A percentile compares a stretch with the other conserved stretches of the same genome.
These are phyloP conservation scores for Sinocyclocheilus anshuiensis DNA, from an alignment of 2,113 vertebrate genomes.

Conservation along the genomic window DNA sequence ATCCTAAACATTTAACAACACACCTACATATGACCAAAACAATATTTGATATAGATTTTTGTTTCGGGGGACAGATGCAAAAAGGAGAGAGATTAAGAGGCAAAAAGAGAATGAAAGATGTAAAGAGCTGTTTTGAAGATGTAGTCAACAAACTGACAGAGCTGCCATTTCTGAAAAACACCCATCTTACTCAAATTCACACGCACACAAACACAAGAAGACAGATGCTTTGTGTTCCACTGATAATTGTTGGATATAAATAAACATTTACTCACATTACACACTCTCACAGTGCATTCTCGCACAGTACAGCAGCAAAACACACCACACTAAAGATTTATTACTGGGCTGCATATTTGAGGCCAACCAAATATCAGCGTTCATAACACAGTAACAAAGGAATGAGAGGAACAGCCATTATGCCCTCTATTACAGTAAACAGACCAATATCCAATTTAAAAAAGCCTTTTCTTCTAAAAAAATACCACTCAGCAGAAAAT, in stretches of 20 bases:
- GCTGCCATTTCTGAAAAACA: conserved; percentile 1
- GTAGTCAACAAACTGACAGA: conserved; percentile 24
- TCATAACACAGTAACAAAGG: conserved; percentile 8
- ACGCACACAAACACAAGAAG: not conserved
- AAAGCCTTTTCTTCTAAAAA: not conserved
- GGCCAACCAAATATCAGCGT: conserved; percentile 12
- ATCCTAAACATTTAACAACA: not conserved
- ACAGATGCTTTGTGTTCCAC: not conserved
- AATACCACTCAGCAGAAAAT: not conserved
- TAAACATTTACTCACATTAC: conserved; percentile 19
- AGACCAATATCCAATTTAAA: conserved; percentile 18
- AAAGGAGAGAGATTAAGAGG: not conserved
- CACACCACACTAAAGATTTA: not conserved
- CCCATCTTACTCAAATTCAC: not conserved
- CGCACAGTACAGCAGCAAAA: not conserved
- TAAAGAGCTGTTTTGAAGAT: not conserved
- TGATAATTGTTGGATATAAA: conserved; percentile 9
- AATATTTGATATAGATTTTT: not conserved
- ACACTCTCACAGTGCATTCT: not conserved
- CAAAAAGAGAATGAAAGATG: not conserved
- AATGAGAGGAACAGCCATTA: not conserved
- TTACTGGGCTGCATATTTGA: conserved; percentile 14
- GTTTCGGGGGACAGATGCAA: not conserved
- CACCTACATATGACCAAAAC: not conserved
- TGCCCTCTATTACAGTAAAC: not conserved